Percentiles rank a stretch among this genome's conserved stretches.
These are phyloP conservation scores for Vulpes lagopus DNA, from an alignment of 2,113 vertebrate species.

Conservation along the genomic window DNA sequence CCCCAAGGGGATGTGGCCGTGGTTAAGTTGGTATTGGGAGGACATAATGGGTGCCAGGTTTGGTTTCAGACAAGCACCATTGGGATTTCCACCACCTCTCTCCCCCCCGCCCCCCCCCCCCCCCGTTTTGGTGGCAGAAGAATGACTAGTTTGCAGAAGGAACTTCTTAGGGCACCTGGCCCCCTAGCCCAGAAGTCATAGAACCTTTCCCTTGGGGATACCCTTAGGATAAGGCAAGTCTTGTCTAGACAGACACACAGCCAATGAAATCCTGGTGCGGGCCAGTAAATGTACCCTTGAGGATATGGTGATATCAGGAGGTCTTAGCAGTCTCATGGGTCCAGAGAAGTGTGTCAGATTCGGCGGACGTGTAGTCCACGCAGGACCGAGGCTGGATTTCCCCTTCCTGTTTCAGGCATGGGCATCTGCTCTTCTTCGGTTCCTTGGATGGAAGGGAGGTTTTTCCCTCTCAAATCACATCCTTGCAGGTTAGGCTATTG, in stretches of 20 bases:
- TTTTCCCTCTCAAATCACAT: not conserved
- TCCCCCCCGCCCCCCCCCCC: too few species aligned
- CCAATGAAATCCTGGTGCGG: not conserved
- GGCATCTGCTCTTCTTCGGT: not conserved
- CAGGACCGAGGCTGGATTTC: not conserved
- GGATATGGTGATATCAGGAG: too few species aligned
- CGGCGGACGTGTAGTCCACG: accelerated
- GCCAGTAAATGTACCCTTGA: not conserved
- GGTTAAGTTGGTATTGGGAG: not conserved
- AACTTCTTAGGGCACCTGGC: not conserved
- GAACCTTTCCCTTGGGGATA: not conserved
- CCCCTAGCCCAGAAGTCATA: not conserved
- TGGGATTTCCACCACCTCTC: not conserved
- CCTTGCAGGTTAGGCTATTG: not conserved
- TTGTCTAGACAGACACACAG: not conserved
- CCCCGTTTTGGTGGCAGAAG: not conserved
- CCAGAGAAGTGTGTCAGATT: not conserved
- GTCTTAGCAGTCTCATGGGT: not conserved
- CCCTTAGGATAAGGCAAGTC: not conserved
- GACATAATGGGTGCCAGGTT: accelerated
- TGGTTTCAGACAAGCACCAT: not conserved
- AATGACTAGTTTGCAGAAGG: not conserved
- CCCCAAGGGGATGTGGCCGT: not conserved
- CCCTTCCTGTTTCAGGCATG: accelerated
- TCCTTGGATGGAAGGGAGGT: too few species aligned